Base-by-base conservation (phyloP, 2,113 vertebrate genomes). In the Colinus virginianus region DNA sequence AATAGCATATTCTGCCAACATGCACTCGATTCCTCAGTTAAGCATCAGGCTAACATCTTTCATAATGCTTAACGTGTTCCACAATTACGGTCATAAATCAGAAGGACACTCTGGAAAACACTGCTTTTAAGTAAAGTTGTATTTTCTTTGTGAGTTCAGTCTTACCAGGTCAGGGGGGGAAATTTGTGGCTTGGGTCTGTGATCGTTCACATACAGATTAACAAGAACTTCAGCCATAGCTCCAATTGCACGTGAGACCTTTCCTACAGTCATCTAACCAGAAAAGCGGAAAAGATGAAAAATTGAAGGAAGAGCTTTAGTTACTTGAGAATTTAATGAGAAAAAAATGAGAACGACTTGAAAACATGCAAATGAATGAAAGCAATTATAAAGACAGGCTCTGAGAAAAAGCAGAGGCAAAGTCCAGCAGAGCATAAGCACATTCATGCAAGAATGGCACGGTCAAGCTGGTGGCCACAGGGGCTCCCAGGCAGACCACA, bases 141-240 rank as follows among this genome's bases (percentile, higher is more conserved):
- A 74, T 30, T 5, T 93, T 88, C 30, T 81, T 45, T 66, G 32
- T 55, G 32, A 11, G 23, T n/a, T 25, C 9, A 20, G 55, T 94
- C 99, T 99, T 99, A 99, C 99, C 99, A 97, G 96, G 42, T 98
- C 95, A 89, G 96, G 86, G 72, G 96, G 89, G 58, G 87, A 64
- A 84, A 96, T 91, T 94, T 96, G 96, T 87, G 98, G 93, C 97
- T 97, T 98, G 95, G 98, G 98, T 94, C 98, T 98, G 98, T 99
- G 99, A 97, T 99, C 99, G 43, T 98, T 99, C 97, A 99, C 98
- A 94, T 99, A 99, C 11, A 99, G 98, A 98, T 98, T 98, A 96
- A 99, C 98, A 97, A 99, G 98, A 56, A 98, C 97, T 97, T 99
- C 98, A 83, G 99, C 99, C 96, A 98, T 98, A 95, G 98, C 98